Conservation (phyloP, 2,888 invertebrate genomes). For the Leptopilina drosophilae region DNA sequence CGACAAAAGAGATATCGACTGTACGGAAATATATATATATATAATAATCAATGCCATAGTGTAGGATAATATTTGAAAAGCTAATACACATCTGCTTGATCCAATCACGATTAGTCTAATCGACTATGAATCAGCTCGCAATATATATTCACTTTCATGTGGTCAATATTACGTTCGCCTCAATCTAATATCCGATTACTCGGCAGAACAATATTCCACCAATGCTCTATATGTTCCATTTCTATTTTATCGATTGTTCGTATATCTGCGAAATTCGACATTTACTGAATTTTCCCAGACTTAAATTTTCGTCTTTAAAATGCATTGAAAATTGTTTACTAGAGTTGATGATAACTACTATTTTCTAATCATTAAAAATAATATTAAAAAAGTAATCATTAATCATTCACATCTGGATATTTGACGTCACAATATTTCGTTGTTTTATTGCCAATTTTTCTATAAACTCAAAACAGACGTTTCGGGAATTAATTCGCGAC, state of each 20-base stretch:
- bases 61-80: constrained; percentile 3
- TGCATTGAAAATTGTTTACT: too few relatives aligned
- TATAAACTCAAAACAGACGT: too few relatives aligned
- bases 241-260: not conserved
- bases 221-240: constrained; percentile 8
- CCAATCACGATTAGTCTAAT: constrained; percentile 36
- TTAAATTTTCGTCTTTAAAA: too few relatives aligned
- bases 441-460: too few relatives aligned
- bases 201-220: not conserved
- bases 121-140: constrained; percentile 7
- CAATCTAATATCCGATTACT: constrained; percentile 6
- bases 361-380: too few relatives aligned
- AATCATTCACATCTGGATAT: too few relatives aligned
- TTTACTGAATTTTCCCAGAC: not conserved
- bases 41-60: constrained; percentile 8
- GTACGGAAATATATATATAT: too few relatives aligned
- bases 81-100: constrained; percentile 21
- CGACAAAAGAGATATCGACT: not conserved
- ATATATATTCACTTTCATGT: constrained; percentile 31
- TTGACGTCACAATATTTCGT: too few relatives aligned
- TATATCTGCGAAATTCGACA: not conserved
- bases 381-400: too few relatives aligned
- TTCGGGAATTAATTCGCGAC: too few relatives aligned
- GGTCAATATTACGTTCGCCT: constrained; percentile 11
- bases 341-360: too few relatives aligned